Conservation (phyloP, 1,140 invertebrate genomes). For the Ditylenchus dipsaci region DNA sequence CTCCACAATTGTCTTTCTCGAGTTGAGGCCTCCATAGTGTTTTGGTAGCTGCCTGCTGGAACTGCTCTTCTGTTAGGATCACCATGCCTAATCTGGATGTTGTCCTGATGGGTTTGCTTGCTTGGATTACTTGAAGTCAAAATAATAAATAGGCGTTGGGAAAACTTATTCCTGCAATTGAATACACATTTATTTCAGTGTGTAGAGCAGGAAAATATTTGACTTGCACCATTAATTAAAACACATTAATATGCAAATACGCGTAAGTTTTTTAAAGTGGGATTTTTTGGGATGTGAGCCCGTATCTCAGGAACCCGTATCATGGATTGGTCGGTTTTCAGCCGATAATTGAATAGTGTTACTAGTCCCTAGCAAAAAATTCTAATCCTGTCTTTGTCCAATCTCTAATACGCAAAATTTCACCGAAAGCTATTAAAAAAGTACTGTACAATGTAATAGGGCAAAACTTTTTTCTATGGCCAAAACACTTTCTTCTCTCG, state of each 20-base stretch:
- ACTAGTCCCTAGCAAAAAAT: no score
- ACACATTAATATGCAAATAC: not conserved
- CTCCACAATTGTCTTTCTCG: constrained; percentile 93
- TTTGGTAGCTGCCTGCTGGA: constrained; percentile 60
- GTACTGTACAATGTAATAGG: no score
- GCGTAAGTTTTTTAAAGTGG: not conserved
- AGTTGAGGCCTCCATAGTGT: constrained; percentile 88
- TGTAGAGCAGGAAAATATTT: not conserved
- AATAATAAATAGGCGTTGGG: not conserved
- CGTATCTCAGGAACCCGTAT: no score
- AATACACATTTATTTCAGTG: not conserved
- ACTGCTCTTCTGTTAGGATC: constrained; percentile 50
- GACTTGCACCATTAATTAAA: not conserved
- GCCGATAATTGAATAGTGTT: no score
- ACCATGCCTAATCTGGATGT: no score
- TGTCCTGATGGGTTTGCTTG: constrained; percentile 8
- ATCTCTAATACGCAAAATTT: no score
- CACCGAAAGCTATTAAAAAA: no score
- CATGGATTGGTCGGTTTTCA: no score
- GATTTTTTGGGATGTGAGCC: no score
- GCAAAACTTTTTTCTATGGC: no score
- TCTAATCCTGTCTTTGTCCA: no score
- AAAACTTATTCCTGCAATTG: not conserved
- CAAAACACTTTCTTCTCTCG: no score
- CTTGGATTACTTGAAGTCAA: not conserved